These are phyloP conservation scores for Albula glossodonta DNA, from an alignment of 2,113 vertebrate genomes.

Conservation along the genomic window DNA sequence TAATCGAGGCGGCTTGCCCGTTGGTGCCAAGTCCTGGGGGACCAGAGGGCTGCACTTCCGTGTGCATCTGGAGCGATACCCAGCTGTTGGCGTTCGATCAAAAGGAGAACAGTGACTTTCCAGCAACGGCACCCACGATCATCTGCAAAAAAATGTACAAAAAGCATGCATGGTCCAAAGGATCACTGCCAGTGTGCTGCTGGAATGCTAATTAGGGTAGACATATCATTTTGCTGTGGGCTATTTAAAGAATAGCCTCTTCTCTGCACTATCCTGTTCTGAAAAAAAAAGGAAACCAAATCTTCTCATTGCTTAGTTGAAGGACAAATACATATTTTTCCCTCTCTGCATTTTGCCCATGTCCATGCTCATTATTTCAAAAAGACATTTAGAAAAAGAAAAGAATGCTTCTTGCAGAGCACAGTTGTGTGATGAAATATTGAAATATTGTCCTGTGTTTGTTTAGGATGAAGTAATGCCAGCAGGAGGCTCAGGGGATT, in stretches of 20 bases:
- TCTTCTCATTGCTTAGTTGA: constrained; percentile 68
- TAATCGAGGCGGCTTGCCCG: constrained; percentile 71
- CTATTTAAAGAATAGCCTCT: constrained; percentile 80
- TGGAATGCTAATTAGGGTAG: constrained; percentile 78
- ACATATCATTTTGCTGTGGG: constrained; percentile 68
- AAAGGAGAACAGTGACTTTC: constrained; percentile 74
- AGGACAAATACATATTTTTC: constrained; percentile 78
- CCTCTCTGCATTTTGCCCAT: constrained; percentile 74
- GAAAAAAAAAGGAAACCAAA: constrained; percentile 63
- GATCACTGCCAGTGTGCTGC: constrained; percentile 71
- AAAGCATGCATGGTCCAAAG: constrained; percentile 73
- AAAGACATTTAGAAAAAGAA: constrained; percentile 46
- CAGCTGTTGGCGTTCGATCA: constrained; percentile 75
- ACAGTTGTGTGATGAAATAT: constrained; percentile 36
- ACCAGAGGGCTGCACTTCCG: constrained; percentile 70
- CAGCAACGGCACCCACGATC: constrained; percentile 73
- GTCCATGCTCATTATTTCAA: constrained; percentile 69
- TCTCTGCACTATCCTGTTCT: constrained; percentile 70
- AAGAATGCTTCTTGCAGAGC: constrained; percentile 40
- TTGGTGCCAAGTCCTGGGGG: constrained; percentile 61
- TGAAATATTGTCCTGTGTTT: constrained; percentile 44
- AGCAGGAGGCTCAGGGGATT: background rate
- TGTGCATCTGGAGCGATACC: constrained; percentile 53
- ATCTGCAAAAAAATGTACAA: constrained; percentile 71
- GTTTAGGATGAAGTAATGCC: constrained; percentile 44